phyloP scores from a whole-genome alignment of 2,888 invertebrate genomes.

The Pachymerium ferrugineum region DNA sequence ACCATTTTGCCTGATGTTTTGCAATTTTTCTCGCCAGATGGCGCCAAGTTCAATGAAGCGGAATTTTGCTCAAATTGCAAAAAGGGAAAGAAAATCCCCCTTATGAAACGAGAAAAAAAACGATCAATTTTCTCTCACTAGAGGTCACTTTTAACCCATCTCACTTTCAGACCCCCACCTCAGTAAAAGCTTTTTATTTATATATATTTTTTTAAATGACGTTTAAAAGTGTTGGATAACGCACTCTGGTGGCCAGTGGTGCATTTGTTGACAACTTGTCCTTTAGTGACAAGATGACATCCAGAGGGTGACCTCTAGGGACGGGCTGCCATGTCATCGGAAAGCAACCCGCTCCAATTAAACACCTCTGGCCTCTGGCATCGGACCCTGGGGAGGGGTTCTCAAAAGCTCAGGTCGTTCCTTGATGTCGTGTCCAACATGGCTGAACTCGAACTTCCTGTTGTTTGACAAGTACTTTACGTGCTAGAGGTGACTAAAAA shows the following conservation, averaged over 20 bases:
- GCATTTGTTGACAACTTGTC: constrained; percentile 18
- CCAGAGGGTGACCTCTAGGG: not conserved
- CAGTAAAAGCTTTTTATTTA: not conserved
- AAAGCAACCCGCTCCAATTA: constrained; percentile 14
- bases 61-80: not conserved
- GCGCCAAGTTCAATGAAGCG: not conserved
- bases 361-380: constrained; percentile 16
- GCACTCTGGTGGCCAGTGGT: constrained; percentile 7
- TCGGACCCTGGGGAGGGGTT: not conserved
- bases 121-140: not conserved
- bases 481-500: not conserved
- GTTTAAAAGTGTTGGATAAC: not conserved
- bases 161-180: not conserved
- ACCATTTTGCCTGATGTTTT: constrained; percentile 1
- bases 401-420: constrained; percentile 7
- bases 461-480: not conserved
- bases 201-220: not conserved
- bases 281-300: constrained; percentile 5
- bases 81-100: not conserved
- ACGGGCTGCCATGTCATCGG: constrained; percentile 6
- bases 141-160: not conserved
- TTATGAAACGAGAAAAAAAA: not conserved
- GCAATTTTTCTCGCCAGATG: not conserved
- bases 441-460: not conserved
- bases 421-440: constrained; percentile 8